These are phyloP conservation scores for Limenitis camilla DNA, from an alignment of 2,888 invertebrate species.

Conservation along the genomic window DNA sequence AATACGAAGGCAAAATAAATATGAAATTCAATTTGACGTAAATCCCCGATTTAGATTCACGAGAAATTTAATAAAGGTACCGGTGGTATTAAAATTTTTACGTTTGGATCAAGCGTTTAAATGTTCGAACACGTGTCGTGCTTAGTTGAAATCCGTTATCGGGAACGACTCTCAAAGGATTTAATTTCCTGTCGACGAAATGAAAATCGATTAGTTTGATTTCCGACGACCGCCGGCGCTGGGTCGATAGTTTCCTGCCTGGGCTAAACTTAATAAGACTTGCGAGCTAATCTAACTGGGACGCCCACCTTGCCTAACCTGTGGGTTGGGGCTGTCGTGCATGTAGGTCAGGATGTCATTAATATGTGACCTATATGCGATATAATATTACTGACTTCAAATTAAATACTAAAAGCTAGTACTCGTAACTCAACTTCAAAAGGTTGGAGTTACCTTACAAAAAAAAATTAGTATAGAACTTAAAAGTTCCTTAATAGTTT, in stretches of 20 bases:
- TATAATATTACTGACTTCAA: not conserved
- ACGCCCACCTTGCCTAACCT: conserved; percentile 17
- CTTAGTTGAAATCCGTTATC: conserved; percentile 68
- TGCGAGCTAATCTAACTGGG: conserved; percentile 26
- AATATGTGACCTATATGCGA: not conserved
- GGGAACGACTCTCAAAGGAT: conserved; percentile 69
- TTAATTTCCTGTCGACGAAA: conserved; percentile 72
- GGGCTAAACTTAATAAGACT: conserved; percentile 54
- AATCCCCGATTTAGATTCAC: conserved; percentile 27
- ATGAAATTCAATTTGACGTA: conserved; percentile 36
- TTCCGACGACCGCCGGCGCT: conserved; percentile 59
- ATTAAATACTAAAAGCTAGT: no score
- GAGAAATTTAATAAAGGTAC: conserved; percentile 36
- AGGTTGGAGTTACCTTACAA: no score
- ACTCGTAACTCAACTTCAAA: no score
- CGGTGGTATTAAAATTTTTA: conserved; percentile 37
- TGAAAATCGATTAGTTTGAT: conserved; percentile 75
- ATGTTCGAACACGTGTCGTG: conserved; percentile 61
- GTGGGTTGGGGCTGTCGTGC: conserved; percentile 4
- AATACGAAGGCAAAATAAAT: conserved; percentile 30
- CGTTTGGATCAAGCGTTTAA: conserved; percentile 31
- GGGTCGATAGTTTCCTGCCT: conserved; percentile 62
- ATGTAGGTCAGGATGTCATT: not conserved
- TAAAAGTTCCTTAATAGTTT: no score
- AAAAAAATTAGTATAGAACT: no score